phyloP scores from a whole-genome alignment of 1,140 invertebrate genomes.

The Danaus plexippus region DNA sequence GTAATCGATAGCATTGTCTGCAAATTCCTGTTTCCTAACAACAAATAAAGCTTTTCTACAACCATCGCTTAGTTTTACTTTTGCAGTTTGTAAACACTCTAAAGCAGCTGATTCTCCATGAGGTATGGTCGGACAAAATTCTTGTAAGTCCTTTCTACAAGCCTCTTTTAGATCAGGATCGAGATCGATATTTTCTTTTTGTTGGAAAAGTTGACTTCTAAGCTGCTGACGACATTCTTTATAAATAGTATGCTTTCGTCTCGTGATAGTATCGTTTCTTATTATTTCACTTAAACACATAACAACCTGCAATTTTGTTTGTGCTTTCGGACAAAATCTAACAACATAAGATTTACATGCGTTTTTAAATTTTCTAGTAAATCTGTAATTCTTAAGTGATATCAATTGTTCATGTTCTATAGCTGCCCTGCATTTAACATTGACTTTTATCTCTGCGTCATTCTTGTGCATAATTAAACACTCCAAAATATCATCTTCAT shows the following conservation, averaged over 20 bases:
- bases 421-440: conserved; percentile 90
- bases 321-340: conserved; percentile 83
- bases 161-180: conserved; percentile 85
- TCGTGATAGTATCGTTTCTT: conserved; percentile 88
- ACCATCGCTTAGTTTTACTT: conserved; percentile 75
- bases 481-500: conserved; percentile 91
- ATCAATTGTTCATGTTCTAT: conserved; percentile 96
- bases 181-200: conserved; percentile 87
- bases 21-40: conserved; percentile 87
- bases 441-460: conserved; percentile 80
- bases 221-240: conserved; percentile 92
- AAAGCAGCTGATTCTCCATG: conserved; percentile 84
- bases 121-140: conserved; percentile 79
- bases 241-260: conserved; percentile 83
- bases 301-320: conserved; percentile 90
- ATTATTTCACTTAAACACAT: conserved; percentile 92
- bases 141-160: conserved; percentile 84
- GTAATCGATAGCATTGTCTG: conserved; percentile 89
- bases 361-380: conserved; percentile 96
- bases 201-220: conserved; percentile 89
- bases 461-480: conserved; percentile 96
- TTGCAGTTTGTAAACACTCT: conserved; percentile 88
- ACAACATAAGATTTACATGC: conserved; percentile 90
- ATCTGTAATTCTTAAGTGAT: conserved; percentile 93
- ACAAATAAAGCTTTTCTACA: conserved; percentile 89